These are phyloP conservation scores for Tigriopus californicus DNA, from an alignment of 2,888 invertebrate genomes.

Conservation along the genomic window DNA sequence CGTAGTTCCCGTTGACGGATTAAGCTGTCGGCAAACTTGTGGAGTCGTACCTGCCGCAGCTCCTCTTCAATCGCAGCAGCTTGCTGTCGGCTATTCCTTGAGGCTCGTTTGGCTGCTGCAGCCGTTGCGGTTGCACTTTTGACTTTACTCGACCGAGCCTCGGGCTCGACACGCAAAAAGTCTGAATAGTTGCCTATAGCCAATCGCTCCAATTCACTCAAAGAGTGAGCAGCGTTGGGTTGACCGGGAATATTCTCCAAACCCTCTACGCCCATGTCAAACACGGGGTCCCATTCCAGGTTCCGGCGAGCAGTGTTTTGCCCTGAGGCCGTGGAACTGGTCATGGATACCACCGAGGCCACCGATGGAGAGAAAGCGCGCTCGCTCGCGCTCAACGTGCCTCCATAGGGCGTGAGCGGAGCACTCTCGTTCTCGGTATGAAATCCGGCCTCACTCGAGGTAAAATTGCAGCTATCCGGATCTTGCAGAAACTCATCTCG, in stretches of 20 bases:
- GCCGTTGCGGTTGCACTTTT: background rate
- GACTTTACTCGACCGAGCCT: background rate
- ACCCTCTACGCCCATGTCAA: constrained; percentile 3
- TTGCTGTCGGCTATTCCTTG: background rate
- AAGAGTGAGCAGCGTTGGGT: background rate
- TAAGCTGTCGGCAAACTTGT: background rate
- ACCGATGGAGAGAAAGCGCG: background rate
- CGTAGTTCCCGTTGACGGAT: background rate
- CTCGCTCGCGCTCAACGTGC: background rate
- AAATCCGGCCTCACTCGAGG: background rate
- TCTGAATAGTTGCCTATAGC: constrained; percentile 13
- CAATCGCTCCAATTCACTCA: constrained; percentile 10
- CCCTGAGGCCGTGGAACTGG: background rate
- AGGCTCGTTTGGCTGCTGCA: background rate
- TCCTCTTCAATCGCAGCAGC: background rate
- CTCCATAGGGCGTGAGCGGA: no score
- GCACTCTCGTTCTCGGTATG: no score
- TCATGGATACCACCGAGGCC: background rate
- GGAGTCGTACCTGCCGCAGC: background rate
- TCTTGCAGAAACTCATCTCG: background rate
- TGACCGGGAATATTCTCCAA: background rate
- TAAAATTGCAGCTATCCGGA: background rate
- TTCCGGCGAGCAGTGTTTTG: background rate
- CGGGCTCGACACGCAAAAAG: background rate
- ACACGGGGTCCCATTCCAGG: constrained; percentile 12